Evolutionary conservation across 2,797 vertebrate genomes (phyloP), one percentile per base, ranked within the genome.

Genomic region (Podargus strigoides): DNA sequence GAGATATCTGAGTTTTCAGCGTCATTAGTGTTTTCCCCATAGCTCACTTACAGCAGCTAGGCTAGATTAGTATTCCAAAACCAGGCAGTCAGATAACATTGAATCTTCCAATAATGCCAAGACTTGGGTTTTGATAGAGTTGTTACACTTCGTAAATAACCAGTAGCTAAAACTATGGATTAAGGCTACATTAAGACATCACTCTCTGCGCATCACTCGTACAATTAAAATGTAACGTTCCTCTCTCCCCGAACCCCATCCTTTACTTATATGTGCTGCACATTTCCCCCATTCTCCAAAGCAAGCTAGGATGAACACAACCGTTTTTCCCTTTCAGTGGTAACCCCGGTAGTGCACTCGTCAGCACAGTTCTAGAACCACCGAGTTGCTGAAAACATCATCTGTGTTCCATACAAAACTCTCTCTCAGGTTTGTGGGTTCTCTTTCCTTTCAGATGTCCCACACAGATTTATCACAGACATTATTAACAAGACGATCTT

Each of bases 361-460:
- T 89, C 79, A 95, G 93, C 85, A 91, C 30, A 88, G 85, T 86
- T 93, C 85, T 76, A 84, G 88, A 94, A 85, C 28, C n/a, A 85
- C 20, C 0, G 6, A 52, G 41, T 3, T 55, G 90, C 91, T 85
- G 85, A 94, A 91, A 92, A 58, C 49, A 88, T 4, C 41, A 24
- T 3, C 6, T 24, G 28, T 36, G 17, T 22, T 41, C 79, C 78
- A 77, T 19, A 41, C 60, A 81, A 91, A 91, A 34, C 62, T 50
- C 53, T 41, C 39, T 24, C 82, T 37, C 26, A 52, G 64, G 53
- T 81, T 81, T 74, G 30, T 30, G 19, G 49, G n/a, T 52, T 46
- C 75, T 50, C 34, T 62, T 60, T 56, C 47, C 50, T 84, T 93
- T 85, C 3, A 3, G 14, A 80, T 44, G 53, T 21, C 46, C 49